Percentiles rank a stretch among this genome's conserved stretches.
These are phyloP conservation scores for Sciurus niger DNA, from an alignment of 2,113 vertebrate genomes.

Conservation along the genomic window DNA sequence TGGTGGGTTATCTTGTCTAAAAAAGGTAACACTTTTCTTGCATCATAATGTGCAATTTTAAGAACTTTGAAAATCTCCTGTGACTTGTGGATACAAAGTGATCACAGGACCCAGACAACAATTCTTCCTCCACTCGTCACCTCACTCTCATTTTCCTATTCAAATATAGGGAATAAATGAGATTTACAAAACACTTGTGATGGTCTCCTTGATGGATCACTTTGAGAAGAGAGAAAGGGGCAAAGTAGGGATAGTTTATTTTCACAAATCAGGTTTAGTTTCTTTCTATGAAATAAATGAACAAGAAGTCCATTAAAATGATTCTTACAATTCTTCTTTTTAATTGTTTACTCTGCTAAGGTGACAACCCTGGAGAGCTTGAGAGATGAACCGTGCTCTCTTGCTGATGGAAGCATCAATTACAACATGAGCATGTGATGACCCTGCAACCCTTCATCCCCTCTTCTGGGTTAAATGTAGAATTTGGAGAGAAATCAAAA, in stretches of 20 bases:
- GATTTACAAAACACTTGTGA: conserved; percentile 55
- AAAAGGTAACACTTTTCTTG: conserved; percentile 66
- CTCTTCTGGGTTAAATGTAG: conserved; percentile 74
- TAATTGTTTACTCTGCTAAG: conserved; percentile 73
- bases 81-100: conserved; percentile 73
- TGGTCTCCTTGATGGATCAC: conserved; percentile 67
- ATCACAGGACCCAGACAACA: conserved; percentile 60
- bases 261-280: conserved; percentile 79
- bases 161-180: conserved; percentile 73
- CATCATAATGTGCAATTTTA: conserved; percentile 71
- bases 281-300: conserved; percentile 76
- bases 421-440: conserved; percentile 72
- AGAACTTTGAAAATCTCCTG: conserved; percentile 77
- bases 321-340: conserved; percentile 73
- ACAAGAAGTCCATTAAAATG: conserved; percentile 78
- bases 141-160: conserved; percentile 29
- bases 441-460: conserved; percentile 68
- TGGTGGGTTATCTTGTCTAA: conserved; percentile 86
- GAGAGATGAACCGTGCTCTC: conserved; percentile 79
- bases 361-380: conserved; percentile 71
- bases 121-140: conserved; percentile 67
- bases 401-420: conserved; percentile 77
- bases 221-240: conserved; percentile 74
- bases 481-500: conserved; percentile 72
- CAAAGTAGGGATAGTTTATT: conserved; percentile 77